phyloP scores from a whole-genome alignment of 2,113 vertebrate genomes.

The Ceuthmochares aereus region DNA sequence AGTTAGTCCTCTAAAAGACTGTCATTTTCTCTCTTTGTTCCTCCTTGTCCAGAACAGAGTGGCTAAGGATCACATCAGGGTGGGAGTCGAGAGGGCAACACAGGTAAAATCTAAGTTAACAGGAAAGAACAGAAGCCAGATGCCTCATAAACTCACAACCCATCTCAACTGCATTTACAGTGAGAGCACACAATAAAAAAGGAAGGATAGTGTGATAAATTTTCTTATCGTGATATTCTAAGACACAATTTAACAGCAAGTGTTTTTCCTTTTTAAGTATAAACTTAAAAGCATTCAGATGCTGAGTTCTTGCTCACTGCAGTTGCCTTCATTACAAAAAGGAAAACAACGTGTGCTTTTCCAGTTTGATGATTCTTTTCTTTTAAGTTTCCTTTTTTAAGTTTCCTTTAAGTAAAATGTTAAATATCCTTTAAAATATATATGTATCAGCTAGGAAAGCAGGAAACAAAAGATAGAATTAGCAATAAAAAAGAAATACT shows the following conservation, averaged over 20 bases:
- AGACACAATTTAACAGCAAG: neutral
- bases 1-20: neutral
- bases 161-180: neutral
- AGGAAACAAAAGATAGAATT: neutral
- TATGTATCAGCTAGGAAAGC: neutral
- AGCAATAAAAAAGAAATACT: neutral
- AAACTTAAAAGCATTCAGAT: neutral
- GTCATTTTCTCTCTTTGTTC: neutral
- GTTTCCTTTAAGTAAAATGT: neutral
- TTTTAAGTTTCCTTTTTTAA: neutral
- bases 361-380: neutral
- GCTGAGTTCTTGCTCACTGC: neutral
- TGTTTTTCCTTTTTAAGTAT: neutral
- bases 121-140: neutral
- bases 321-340: neutral
- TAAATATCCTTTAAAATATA: neutral
- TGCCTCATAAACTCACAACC: neutral
- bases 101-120: neutral
- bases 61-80: neutral
- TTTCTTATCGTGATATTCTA: neutral
- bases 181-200: neutral
- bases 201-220: neutral
- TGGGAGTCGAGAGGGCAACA: neutral
- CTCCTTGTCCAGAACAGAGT: neutral
- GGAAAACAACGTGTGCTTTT: neutral